Evolutionary conservation across 1,140 invertebrate species (phyloP).

Genomic region (Rhopalosiphum maidis): DNA sequence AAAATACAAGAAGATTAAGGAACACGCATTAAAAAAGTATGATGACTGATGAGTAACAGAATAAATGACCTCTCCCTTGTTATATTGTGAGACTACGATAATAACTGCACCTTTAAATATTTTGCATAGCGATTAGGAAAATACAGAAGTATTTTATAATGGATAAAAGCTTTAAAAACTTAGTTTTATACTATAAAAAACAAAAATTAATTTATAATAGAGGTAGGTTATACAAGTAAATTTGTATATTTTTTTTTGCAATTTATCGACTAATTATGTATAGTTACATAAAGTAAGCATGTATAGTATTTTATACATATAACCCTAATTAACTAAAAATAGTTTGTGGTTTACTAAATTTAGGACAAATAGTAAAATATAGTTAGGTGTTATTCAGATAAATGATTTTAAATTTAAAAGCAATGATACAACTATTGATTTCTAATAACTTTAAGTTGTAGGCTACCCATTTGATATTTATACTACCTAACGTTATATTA

Average conservation of each 20-base stretch:
- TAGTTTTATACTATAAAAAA: background rate
- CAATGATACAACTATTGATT: background rate
- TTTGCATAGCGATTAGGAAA: background rate
- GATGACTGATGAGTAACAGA: background rate
- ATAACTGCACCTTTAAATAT: background rate
- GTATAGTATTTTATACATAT: background rate
- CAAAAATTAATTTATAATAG: no score
- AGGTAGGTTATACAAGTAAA: no score
- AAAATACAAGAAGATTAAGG: background rate
- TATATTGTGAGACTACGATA: background rate
- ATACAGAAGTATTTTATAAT: background rate
- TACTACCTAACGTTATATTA: background rate
- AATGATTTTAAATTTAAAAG: background rate
- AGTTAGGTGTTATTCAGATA: background rate
- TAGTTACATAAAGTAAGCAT: background rate
- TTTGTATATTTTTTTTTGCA: no score
- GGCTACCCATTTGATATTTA: no score
- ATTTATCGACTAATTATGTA: no score
- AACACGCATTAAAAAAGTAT: background rate
- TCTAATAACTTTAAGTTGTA: no score
- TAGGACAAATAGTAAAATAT: background rate
- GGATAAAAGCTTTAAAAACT: background rate
- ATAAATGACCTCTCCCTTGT: background rate
- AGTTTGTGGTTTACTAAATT: background rate
- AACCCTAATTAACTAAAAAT: background rate